Conservation (phyloP, 2,888 invertebrate species). For the Stegana nigrithorax region DNA sequence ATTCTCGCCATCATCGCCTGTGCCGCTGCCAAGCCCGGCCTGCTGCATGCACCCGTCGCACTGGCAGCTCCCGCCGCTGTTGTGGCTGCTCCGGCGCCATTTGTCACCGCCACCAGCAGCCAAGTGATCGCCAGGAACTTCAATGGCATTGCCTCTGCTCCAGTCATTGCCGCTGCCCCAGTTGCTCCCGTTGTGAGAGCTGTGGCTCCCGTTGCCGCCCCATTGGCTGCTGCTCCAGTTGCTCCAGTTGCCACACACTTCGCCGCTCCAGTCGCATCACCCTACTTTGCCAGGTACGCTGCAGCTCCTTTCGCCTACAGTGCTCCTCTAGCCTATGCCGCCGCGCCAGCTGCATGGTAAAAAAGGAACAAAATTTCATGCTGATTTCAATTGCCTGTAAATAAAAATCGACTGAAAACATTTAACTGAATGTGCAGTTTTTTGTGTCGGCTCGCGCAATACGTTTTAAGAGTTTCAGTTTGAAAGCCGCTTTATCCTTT, state of each 20-base stretch:
- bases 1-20: constrained; percentile 51
- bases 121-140: constrained; percentile 53
- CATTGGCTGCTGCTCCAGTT: constrained; percentile 33
- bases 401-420: not conserved
- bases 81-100: constrained; percentile 49
- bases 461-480: no score
- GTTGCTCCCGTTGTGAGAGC: constrained; percentile 25
- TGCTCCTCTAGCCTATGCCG: constrained; percentile 20
- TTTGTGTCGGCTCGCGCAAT: no score
- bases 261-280: constrained; percentile 25
- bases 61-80: constrained; percentile 24
- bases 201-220: not conserved
- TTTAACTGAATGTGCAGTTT: no score
- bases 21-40: constrained; percentile 33
- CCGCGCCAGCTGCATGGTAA: constrained; percentile 18
- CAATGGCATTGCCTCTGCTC: constrained; percentile 54
- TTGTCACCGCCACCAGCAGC: constrained; percentile 55
- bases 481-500: no score
- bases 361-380: no score
- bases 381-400: constrained; percentile 19
- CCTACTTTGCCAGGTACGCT: constrained; percentile 15
- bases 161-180: constrained; percentile 43
- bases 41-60: constrained; percentile 35
- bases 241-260: constrained; percentile 11
- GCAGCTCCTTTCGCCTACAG: constrained; percentile 31